Evolutionary conservation across 1,140 invertebrate species (phyloP), one percentile per base, ranked within the genome.

Genomic region (Pogonomyrmex barbatus): DNA sequence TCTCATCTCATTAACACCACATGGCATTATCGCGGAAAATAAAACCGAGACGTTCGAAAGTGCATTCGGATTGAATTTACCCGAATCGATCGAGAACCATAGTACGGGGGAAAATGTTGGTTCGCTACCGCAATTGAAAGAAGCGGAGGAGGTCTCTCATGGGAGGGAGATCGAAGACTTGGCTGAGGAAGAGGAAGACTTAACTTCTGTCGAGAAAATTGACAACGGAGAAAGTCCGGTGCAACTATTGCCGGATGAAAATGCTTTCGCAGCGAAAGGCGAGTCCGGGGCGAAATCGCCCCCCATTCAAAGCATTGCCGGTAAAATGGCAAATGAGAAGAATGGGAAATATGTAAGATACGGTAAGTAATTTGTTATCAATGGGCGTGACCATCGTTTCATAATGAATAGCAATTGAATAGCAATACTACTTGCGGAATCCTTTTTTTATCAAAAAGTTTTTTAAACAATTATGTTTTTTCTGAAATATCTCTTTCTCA

Each of bases 321-420:
- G 58, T 58, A 85, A 68, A 75, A 86, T 70, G 17, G 65, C 36
- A 8, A 62, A 58, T 8, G 87, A 89, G 50, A 92, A 84, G 79
- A 91, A 65, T 70, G 91, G 65, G 45, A 93, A 91, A 86, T 95
- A 95, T 85, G 92, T 95, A 4, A 92, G 91, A 88, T 95, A 95
- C 88, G 94, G 94, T 95, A 92, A 94, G 93, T 89, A 82, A 91
- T 85, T 56, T 42, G 82, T 92, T 93, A 93, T 94, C 93, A 91
- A 90, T 94, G 93, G 93, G 93, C 92, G 92, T 94, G 91, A 92
- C 92, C 89, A 79, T 78, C 65, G 62, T 63, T 88, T 87, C 77
- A 8, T 4, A 63, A 85, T 58, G 42, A 70, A 14, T 33, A 17
- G 17, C 39, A 24, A 1, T 30, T 17, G 4, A 36, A n/a, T n/a